Conservation (phyloP, 2,113 vertebrate species). For the Nibea albiflora region DNA sequence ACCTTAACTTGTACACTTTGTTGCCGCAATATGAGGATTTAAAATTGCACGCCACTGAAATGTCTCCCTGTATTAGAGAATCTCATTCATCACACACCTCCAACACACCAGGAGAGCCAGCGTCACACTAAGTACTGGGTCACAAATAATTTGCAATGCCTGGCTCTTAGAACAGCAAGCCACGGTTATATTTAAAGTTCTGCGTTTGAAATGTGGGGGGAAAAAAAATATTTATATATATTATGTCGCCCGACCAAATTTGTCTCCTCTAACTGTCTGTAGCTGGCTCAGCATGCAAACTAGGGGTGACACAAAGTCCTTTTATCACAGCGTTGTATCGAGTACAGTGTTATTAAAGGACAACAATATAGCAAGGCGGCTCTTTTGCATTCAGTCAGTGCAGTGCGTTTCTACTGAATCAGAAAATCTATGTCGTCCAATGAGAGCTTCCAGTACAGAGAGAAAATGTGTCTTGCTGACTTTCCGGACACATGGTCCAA, state of each 20-base stretch:
- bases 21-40: constrained; percentile 77
- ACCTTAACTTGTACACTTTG: constrained; percentile 77
- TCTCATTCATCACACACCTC: constrained; percentile 84
- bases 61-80: constrained; percentile 84
- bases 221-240: neutral
- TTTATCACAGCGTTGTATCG: neutral
- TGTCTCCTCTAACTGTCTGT: constrained; percentile 21
- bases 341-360: constrained; percentile 22
- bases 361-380: constrained; percentile 8
- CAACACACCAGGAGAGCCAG: constrained; percentile 69
- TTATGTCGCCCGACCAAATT: constrained; percentile 6
- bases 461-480: neutral
- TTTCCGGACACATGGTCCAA: neutral
- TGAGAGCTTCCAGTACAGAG: neutral
- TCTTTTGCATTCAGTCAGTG: constrained; percentile 42
- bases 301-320: constrained; percentile 28
- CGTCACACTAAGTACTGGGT: constrained; percentile 52
- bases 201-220: constrained; percentile 1
- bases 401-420: constrained; percentile 21
- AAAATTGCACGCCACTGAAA: constrained; percentile 81
- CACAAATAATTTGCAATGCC: constrained; percentile 63
- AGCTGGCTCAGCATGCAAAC: constrained; percentile 26
- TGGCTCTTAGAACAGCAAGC: constrained; percentile 24
- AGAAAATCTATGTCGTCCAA: constrained; percentile 31
- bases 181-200: constrained; percentile 21